Percentiles rank a stretch among this genome's conserved stretches.
Evolutionary conservation across 2,888 invertebrate genomes (phyloP).

Genomic region (Diarsia dahlii): DNA sequence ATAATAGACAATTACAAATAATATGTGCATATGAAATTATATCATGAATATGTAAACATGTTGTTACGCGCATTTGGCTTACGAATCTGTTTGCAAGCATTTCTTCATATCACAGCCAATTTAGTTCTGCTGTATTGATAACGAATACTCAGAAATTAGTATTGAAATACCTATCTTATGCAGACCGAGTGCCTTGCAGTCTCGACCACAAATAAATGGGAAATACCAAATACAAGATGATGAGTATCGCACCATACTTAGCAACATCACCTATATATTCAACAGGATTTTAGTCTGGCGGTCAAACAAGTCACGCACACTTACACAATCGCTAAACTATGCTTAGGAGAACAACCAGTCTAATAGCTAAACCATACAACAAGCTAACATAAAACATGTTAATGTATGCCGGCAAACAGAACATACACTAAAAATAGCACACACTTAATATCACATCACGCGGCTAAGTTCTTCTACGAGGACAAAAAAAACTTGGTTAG

Average conservation of each 20-base stretch:
- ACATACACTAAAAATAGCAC: constrained; percentile 37
- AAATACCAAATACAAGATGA: constrained; percentile 11
- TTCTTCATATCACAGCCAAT: constrained; percentile 39
- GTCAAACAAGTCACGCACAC: constrained; percentile 23
- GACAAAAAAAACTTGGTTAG: constrained; percentile 29
- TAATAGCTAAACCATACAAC: constrained; percentile 6
- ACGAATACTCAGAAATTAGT: constrained; percentile 25
- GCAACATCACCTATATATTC: constrained; percentile 10
- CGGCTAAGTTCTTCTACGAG: neutral
- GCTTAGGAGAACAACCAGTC: constrained; percentile 4
- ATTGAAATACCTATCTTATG: neutral
- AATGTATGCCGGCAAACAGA: constrained; percentile 32
- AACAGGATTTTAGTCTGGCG: constrained; percentile 10
- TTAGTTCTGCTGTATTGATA: constrained; percentile 15
- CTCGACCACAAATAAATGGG: neutral
- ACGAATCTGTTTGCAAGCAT: constrained; percentile 31
- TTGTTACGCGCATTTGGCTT: constrained; percentile 22
- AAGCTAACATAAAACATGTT: constrained; percentile 18
- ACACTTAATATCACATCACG: constrained; percentile 28
- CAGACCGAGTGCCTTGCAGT: constrained; percentile 2
- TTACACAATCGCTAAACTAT: neutral
- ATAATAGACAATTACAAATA: constrained; percentile 28
- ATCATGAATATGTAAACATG: constrained; percentile 40
- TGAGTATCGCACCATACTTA: neutral
- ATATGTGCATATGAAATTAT: constrained; percentile 30